Base-by-base conservation (phyloP, 2,888 invertebrate species). In the Coelinius sp. region DNA sequence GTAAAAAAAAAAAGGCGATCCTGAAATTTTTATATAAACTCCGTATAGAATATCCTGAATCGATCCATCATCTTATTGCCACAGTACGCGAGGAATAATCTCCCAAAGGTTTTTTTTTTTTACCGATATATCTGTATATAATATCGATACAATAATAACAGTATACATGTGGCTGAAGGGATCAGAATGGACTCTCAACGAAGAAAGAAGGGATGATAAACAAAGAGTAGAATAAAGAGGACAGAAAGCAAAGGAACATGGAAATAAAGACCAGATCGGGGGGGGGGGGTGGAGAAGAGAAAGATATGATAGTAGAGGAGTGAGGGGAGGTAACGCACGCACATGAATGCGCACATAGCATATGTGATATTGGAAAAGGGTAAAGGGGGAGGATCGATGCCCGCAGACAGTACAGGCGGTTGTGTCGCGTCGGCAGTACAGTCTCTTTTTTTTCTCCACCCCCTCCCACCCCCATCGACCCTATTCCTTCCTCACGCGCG, bases 1-100 rank as follows among this genome's bases (percentile, higher is more conserved):
- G 24, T n/a, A 63, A 24, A 44, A 41, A 44, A 41, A 24, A 41
- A 41, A 63, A n/a, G 20, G 63, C 14, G 22, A 63, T 63, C 38
- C 41, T 63, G 38, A 63, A 63, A 63, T 63, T 63, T 63, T 63
- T 70, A 66, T 76, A 76, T 76, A 73, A 74, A 76, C 74, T 74
- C 74, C 27, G 27, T 17, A 20, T 38, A 62, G 35, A 65, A 49
- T 70, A 73, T 69, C 64, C 44, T 46, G 41, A 65, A 63, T 63
- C 63, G 63, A 63, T 63, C 41, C 44, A 41, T 63, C 63, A 63
- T 63, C 59, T 59, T 59, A 59, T 59, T 59, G 59, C 59, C 56
- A 56, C 56, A 56, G 22, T 62, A 22, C 62, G 38, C 8, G 20
- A 63, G 38, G 20, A 63, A 41, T 41, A 63, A 41, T 20, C 41